phyloP scores from a whole-genome alignment of 2,797 vertebrate genomes.

The Petrocephalus schoutedeni region DNA sequence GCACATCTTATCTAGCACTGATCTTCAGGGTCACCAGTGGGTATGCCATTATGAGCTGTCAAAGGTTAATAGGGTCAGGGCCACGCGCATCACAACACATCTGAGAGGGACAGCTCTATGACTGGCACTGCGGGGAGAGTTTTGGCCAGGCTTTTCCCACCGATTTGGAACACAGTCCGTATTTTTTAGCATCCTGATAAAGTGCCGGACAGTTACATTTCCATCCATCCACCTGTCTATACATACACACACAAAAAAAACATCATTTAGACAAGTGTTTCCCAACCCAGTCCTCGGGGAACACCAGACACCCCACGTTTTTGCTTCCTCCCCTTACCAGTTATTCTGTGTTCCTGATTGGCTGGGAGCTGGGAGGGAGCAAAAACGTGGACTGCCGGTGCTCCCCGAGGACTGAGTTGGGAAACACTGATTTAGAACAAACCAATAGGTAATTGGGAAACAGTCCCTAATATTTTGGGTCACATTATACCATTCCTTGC shows the following conservation, averaged over 20 bases:
- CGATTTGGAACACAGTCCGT: not conserved
- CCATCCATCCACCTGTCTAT: not conserved
- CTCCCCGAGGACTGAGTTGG: not conserved
- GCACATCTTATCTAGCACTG: conserved; percentile 20
- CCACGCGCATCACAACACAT: not conserved
- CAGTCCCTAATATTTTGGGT: not conserved
- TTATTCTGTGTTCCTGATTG: too few species aligned
- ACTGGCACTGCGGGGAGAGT: not conserved
- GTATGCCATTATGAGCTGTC: conserved; percentile 22
- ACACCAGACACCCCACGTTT: too few species aligned
- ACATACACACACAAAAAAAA: not conserved
- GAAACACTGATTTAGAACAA: not conserved
- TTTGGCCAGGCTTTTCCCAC: too few species aligned
- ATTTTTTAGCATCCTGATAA: not conserved
- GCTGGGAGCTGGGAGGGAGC: not conserved
- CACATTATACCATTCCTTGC: not conserved
- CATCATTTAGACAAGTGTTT: too few species aligned
- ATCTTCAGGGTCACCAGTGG: conserved; percentile 17
- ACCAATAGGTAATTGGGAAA: not conserved
- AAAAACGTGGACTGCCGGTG: too few species aligned
- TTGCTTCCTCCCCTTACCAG: too few species aligned
- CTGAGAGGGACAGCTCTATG: not conserved
- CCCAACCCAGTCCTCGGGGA: too few species aligned
- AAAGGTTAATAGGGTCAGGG: conserved; percentile 27
- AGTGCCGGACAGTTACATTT: not conserved